These are phyloP conservation scores for Plemyria rubiginata DNA, from an alignment of 2,888 invertebrate species.

Conservation along the genomic window DNA sequence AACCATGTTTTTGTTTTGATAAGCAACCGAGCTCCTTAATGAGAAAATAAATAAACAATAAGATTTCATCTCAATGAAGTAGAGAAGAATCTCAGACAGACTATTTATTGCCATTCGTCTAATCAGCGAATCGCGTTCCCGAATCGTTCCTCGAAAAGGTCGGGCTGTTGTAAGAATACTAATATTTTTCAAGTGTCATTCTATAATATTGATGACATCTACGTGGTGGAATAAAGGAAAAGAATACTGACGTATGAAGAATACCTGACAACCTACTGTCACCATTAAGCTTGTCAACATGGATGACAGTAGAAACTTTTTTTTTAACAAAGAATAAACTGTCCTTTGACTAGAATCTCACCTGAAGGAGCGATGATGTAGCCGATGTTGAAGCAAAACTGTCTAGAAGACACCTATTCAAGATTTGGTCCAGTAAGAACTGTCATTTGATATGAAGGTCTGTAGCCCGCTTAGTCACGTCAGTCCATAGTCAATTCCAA, in stretches of 20 bases:
- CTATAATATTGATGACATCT: conserved; percentile 3
- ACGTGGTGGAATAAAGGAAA: conserved; percentile 6
- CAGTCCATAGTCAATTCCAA: too few relatives aligned
- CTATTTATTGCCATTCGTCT: conserved; percentile 1
- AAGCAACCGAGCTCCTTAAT: too few relatives aligned
- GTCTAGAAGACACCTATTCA: too few relatives aligned
- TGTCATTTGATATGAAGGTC: too few relatives aligned
- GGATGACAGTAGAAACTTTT: too few relatives aligned
- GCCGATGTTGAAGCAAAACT: too few relatives aligned
- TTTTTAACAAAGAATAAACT: too few relatives aligned
- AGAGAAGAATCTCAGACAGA: conserved; percentile 2
- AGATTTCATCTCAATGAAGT: neutral
- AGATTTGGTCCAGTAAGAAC: too few relatives aligned
- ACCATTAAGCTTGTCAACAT: neutral
- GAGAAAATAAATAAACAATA: neutral
- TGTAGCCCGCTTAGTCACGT: too few relatives aligned
- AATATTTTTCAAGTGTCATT: conserved; percentile 10
- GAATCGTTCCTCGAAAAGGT: conserved; percentile 8
- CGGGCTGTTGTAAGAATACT: conserved; percentile 12
- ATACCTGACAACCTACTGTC: neutral
- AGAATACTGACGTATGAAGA: neutral
- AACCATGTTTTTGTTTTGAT: too few relatives aligned
- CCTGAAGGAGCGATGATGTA: too few relatives aligned
- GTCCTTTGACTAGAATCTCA: too few relatives aligned
- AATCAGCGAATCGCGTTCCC: conserved; percentile 7